Base-by-base conservation (phyloP, 2,797 vertebrate genomes). In the Protonibea diacanthus region DNA sequence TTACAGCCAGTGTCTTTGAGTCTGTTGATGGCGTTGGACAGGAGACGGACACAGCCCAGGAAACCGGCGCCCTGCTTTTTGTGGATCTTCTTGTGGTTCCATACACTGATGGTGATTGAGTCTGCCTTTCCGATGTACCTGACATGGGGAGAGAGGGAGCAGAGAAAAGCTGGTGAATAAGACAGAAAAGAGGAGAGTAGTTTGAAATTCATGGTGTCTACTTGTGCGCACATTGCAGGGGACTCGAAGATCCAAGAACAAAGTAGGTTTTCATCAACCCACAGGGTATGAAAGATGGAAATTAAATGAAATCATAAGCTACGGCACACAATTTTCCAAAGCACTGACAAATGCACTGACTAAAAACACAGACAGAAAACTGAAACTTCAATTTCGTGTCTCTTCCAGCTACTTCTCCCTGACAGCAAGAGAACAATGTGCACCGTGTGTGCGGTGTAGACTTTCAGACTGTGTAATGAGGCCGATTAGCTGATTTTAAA, bases 71-170 rank as follows among this genome's bases (percentile, higher is more conserved):
- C 98, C 90, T 99, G 98, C 89, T 99, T 99, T 94, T 99, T 99
- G 93, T 99, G 98, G 84, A 99, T 98, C 94, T 99, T 99, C 95
- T 99, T 99, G 93, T 99, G 97, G 93, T 99, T 99, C 98, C 98
- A 99, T 44, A 99, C 97, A 0, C 98, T 99, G 95, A 99, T 99
- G 0, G 98, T 99, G 91, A 99, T 98, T n/a, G 98, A 99, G 93
- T 99, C 98, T 0, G 97, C 96, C 87, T 99, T 99, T 82, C 98
- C 97, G 68, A 99, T 98, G 66, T 99, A 99, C 73, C 95, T 96
- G 67, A 66, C 2, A 47, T 25, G 7, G 33, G 25, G 45, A 59
- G 15, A 82, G 20, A 59, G 6, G 40, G 21, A 11, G 20, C 0
- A 0, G 52, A 49, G 20, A 6, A 55, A 69, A 15, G 40, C 3